A percentile compares a stretch with the other conserved stretches of the same genome.
phyloP scores from a whole-genome alignment of 2,113 vertebrate species.

The Muscicapa adusta region DNA sequence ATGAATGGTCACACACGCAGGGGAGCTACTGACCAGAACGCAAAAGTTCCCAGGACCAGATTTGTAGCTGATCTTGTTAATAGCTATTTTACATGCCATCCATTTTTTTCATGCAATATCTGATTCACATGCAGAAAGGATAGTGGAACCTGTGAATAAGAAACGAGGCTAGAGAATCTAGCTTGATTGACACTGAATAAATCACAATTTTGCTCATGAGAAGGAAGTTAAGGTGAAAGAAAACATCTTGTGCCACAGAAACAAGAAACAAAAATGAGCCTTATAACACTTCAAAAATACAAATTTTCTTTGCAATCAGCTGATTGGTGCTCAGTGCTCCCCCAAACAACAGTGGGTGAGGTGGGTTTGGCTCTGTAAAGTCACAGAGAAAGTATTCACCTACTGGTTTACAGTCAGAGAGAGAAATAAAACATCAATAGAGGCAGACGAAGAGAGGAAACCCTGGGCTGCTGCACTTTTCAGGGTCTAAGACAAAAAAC shows the following conservation, averaged over 20 bases:
- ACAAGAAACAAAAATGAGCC: background rate
- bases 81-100: background rate
- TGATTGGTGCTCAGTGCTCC: background rate
- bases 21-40: background rate
- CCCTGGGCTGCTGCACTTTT: background rate
- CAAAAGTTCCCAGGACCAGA: background rate
- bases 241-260: background rate
- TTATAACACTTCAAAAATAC: background rate
- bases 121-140: background rate
- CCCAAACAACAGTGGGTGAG: background rate
- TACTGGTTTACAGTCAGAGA: background rate
- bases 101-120: background rate
- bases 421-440: background rate
- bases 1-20: accelerated
- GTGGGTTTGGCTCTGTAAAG: background rate
- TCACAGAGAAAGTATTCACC: background rate
- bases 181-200: constrained; percentile 22
- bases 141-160: background rate
- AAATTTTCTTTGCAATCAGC: background rate
- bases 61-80: background rate
- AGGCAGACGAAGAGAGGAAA: background rate
- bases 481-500: background rate
- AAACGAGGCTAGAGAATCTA: background rate
- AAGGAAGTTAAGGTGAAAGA: background rate
- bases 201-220: background rate